Evolutionary conservation across 2,888 invertebrate species (phyloP), one percentile per base, ranked within the genome.

Genomic region (Iselma pallidipennis): DNA sequence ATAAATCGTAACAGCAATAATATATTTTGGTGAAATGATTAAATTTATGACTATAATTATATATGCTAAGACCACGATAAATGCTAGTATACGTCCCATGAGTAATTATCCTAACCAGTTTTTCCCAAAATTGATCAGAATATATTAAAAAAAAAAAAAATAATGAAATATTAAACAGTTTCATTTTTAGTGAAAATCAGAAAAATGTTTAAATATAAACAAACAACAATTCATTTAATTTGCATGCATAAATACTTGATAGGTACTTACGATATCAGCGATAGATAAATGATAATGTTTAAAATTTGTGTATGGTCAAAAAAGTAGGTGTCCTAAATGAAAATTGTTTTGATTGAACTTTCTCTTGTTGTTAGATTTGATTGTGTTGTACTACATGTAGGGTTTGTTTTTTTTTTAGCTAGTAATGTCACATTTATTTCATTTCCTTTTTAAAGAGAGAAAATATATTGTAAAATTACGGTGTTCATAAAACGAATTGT

Each of bases 11-110:
- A 19, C 10, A 42, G 16, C 42, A 42, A 19, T 45, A 19, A 21
- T 45, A 45, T 45, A 21, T 45, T 45, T 45, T 45, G 45, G 45
- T 45, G 21, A 45, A 45, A 45, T 45, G 19, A 45, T 45, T 45
- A 45, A 45, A 21, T 21, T 45, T 45, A 45, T 45, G 45, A 45
- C 45, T 45, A 2, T 23, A 45, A 45, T 45, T 21, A 45, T 45
- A 45, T 45, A 45, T 45, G 45, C 45, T 45, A 45, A 45, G 2
- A 23, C 45, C 21, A 5, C 23, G 45, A 45, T 45, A 45, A 45
- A 21, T 10, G 23, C 45, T 21, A 45, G 10, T 45, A 21, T 45
- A 45, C 45, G 21, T 45, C 23, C 45, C 45, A 19, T 45, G 23
- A 45, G 19, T 23, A 45, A 45, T 45, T 45, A 45, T 45, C 21